phyloP scores from a whole-genome alignment of 1,140 invertebrate genomes.

The Theocolax elegans region DNA sequence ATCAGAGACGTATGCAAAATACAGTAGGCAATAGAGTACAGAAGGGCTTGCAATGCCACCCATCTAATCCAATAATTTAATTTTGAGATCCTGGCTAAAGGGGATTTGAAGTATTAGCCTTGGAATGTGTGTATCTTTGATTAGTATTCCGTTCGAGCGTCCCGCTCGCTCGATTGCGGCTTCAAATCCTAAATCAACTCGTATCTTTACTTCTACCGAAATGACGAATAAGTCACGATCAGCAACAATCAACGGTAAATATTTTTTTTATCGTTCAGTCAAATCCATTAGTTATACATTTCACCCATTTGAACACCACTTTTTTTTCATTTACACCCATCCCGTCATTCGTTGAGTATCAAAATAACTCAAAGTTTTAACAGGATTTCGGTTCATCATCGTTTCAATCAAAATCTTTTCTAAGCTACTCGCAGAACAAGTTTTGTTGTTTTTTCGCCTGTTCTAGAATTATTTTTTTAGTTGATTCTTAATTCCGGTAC shows the following conservation, averaged over 20 bases:
- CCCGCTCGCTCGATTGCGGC: conserved; percentile 62
- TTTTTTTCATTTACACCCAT: too few relatives aligned
- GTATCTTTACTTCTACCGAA: conserved; percentile 49
- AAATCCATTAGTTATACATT: too few relatives aligned
- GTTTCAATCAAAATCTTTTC: too few relatives aligned
- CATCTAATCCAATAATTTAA: conserved; percentile 69
- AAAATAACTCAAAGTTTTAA: too few relatives aligned
- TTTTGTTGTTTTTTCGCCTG: too few relatives aligned
- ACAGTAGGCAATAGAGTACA: conserved; percentile 40
- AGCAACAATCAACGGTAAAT: not conserved
- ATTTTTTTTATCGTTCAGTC: too few relatives aligned
- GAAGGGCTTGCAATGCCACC: conserved; percentile 53
- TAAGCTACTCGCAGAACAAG: too few relatives aligned
- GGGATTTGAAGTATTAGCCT: conserved; percentile 68
- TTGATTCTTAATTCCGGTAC: too few relatives aligned
- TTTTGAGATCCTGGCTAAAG: conserved; percentile 63
- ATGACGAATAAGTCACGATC: conserved; percentile 14
- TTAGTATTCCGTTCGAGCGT: conserved; percentile 66
- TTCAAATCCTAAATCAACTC: conserved; percentile 66
- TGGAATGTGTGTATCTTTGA: conserved; percentile 69
- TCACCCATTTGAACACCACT: too few relatives aligned
- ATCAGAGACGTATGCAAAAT: conserved; percentile 39
- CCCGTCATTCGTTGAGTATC: too few relatives aligned
- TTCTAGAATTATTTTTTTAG: too few relatives aligned
- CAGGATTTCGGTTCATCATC: too few relatives aligned